Conservation (phyloP, 2,113 vertebrate species). For the Tachuris rubrigastra region DNA sequence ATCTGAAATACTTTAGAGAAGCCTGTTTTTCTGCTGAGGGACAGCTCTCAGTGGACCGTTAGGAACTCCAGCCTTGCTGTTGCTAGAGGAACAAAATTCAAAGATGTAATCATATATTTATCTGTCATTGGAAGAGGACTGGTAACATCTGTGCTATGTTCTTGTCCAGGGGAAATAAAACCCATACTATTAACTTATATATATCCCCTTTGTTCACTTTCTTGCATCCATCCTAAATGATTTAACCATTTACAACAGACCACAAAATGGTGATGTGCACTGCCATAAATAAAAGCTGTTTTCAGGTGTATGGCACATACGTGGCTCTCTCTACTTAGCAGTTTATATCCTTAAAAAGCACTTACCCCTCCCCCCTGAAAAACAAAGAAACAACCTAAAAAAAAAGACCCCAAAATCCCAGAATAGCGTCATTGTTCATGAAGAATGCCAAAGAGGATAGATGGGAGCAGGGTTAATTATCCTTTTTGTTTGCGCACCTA, state of each 20-base stretch:
- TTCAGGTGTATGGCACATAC: background rate
- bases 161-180: background rate
- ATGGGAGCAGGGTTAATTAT: background rate
- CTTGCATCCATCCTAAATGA: background rate
- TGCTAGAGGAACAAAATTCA: background rate
- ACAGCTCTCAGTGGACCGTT: background rate
- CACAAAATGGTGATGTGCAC: background rate
- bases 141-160: background rate
- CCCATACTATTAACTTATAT: background rate
- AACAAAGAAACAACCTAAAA: background rate
- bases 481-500: background rate
- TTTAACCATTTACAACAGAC: background rate
- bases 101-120: background rate
- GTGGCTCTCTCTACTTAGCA: background rate
- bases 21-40: background rate
- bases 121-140: background rate
- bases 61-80: background rate
- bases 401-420: background rate
- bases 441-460: background rate
- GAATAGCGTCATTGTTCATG: background rate
- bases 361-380: background rate
- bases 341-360: background rate
- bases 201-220: background rate
- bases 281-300: background rate
- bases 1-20: background rate